Evolutionary conservation across 2,797 vertebrate genomes (phyloP).

Genomic region (Ctenopoma multispine): DNA sequence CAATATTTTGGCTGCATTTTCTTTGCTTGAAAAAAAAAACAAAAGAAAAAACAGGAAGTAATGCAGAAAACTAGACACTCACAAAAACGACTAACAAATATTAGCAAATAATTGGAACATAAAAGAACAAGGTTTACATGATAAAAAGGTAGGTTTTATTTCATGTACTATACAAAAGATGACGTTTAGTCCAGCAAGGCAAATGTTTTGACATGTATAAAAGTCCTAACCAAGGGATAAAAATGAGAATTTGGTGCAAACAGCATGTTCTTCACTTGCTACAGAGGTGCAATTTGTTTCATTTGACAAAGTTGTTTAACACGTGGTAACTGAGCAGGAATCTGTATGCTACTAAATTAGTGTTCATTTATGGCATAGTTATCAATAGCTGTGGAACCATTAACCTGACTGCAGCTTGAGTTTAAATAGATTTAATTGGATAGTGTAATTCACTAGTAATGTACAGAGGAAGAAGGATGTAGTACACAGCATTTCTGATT

Average conservation of each 20-base stretch:
- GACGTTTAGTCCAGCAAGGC: constrained; percentile 47
- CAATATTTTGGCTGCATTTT: not conserved
- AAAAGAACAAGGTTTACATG: not conserved
- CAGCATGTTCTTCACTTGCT: not conserved
- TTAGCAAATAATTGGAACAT: not conserved
- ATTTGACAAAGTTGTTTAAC: constrained; percentile 33
- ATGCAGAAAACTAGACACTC: not conserved
- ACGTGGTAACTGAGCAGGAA: constrained; percentile 2
- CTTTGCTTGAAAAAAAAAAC: not conserved
- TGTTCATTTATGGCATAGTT: constrained; percentile 15
- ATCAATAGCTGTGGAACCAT: not conserved
- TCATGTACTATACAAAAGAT: constrained; percentile 56
- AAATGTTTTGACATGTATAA: constrained; percentile 11
- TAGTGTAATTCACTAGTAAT: not conserved
- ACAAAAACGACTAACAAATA: not conserved
- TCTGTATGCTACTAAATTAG: not conserved
- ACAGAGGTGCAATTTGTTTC: constrained; percentile 25
- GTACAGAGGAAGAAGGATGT: not conserved
- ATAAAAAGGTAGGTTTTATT: constrained; percentile 58
- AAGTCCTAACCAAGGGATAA: constrained; percentile 2
- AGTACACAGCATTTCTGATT: not conserved
- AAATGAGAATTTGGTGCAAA: constrained; percentile 25
- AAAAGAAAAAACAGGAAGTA: no score
- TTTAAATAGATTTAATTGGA: not conserved
- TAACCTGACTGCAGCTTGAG: not conserved